These are phyloP conservation scores for Drosophila flavopinicola DNA, from an alignment of 2,888 invertebrate genomes.

Conservation along the genomic window DNA sequence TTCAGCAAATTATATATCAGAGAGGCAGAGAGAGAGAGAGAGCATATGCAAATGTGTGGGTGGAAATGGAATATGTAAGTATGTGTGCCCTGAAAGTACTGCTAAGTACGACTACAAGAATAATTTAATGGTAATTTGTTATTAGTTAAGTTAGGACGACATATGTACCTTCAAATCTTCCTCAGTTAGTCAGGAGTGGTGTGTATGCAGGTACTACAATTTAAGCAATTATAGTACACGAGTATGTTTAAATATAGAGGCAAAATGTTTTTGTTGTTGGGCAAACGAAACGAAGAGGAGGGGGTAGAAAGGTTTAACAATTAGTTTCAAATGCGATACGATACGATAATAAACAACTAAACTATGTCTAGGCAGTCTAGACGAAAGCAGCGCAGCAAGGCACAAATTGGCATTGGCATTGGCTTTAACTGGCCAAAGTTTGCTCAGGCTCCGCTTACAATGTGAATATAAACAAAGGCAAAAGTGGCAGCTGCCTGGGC, in stretches of 20 bases:
- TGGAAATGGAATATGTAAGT: constrained; percentile 19
- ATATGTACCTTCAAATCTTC: constrained; percentile 83
- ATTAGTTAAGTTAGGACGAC: constrained; percentile 51
- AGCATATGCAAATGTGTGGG: constrained; percentile 4
- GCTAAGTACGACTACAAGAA: constrained; percentile 43
- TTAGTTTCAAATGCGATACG: constrained; percentile 62
- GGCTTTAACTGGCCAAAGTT: constrained; percentile 26
- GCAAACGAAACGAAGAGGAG: constrained; percentile 51
- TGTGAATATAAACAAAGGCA: constrained; percentile 5
- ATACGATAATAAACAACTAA: constrained; percentile 51
- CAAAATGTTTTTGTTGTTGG: constrained; percentile 36
- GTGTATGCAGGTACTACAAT: constrained; percentile 69
- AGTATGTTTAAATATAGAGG: constrained; percentile 42
- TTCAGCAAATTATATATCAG: constrained; percentile 8
- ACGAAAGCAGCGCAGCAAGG: constrained; percentile 30
- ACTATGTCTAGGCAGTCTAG: constrained; percentile 24
- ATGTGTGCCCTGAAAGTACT: constrained; percentile 54
- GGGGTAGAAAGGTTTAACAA: constrained; percentile 55
- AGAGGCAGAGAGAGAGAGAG: constrained; percentile 1
- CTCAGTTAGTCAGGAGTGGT: constrained; percentile 83
- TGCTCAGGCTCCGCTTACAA: constrained; percentile 27
- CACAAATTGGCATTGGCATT: constrained; percentile 35
- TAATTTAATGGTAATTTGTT: constrained; percentile 50
- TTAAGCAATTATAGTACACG: constrained; percentile 46
- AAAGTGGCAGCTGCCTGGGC: constrained; percentile 17